These are phyloP conservation scores for Callospermophilus lateralis DNA, from an alignment of 2,113 vertebrate genomes.

Conservation along the genomic window DNA sequence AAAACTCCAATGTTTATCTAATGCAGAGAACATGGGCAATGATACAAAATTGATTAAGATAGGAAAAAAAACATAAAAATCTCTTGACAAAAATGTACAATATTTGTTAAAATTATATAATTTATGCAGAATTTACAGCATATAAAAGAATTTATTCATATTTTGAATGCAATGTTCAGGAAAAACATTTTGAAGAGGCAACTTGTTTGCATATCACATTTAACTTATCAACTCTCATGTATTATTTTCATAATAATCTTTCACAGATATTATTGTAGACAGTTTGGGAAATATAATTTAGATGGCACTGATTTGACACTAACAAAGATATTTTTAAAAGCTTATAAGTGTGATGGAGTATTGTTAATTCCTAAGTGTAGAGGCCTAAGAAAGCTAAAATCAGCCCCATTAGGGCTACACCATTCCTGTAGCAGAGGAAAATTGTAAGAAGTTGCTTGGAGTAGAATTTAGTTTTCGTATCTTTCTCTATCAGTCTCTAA, in stretches of 20 bases:
- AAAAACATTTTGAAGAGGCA: background rate
- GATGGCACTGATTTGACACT: background rate
- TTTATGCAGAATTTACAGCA: background rate
- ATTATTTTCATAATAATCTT: background rate
- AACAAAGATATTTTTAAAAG: background rate
- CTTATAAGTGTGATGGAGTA: accelerated
- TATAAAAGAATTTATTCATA: background rate
- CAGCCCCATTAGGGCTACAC: accelerated
- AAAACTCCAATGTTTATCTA: constrained; percentile 57
- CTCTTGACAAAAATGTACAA: background rate
- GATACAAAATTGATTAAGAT: background rate
- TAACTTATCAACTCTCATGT: background rate
- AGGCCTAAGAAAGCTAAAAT: background rate
- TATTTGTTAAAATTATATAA: background rate
- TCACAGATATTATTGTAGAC: background rate
- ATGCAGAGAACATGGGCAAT: background rate
- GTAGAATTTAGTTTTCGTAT: background rate
- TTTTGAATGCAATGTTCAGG: background rate
- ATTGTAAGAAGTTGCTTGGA: background rate
- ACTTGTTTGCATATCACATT: background rate
- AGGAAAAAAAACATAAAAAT: background rate
- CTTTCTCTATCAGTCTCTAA: background rate
- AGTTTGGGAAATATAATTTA: background rate
- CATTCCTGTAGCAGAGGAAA: background rate
- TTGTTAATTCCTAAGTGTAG: background rate